A percentile compares a stretch with the other conserved stretches of the same genome.
Conservation (phyloP, 2,888 invertebrate genomes). For the Drosophila subsilvestris region DNA sequence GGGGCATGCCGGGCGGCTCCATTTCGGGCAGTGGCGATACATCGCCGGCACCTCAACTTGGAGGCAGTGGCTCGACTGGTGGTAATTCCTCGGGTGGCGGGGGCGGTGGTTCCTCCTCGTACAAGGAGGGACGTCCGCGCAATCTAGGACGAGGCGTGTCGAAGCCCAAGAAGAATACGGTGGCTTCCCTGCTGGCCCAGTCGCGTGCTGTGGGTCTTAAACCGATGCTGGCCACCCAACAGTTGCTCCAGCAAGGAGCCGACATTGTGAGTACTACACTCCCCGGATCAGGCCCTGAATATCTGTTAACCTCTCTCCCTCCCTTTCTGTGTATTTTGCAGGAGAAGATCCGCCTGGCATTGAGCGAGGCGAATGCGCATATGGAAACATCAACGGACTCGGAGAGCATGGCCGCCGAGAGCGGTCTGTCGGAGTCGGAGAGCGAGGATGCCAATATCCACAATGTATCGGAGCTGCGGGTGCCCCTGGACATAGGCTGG, state of each 20-base stretch:
- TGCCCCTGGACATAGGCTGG: slow-evolving; percentile 92
- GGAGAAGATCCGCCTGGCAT: slow-evolving; percentile 86
- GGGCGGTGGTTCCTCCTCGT: slow-evolving; percentile 60
- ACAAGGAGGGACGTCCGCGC: slow-evolving; percentile 91
- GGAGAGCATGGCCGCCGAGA: slow-evolving; percentile 86
- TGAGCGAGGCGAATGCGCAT: slow-evolving; percentile 85
- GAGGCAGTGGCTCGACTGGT: slow-evolving; percentile 52
- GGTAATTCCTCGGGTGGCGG: slow-evolving; percentile 47
- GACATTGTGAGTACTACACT: slow-evolving; percentile 84
- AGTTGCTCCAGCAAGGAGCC: slow-evolving; percentile 85
- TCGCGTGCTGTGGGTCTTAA: slow-evolving; percentile 92
- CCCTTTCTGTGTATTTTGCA: slow-evolving; percentile 60
- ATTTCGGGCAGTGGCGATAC: slow-evolving; percentile 69
- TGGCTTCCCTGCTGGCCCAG: slow-evolving; percentile 93
- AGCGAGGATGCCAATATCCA: slow-evolving; percentile 85
- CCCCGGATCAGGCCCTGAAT: accelerated
- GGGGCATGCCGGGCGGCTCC: slow-evolving; percentile 64
- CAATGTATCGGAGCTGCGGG: slow-evolving; percentile 86
- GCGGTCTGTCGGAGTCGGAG: slow-evolving; percentile 86
- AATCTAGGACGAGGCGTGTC: slow-evolving; percentile 94
- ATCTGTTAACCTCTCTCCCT: slow-evolving; percentile 14
- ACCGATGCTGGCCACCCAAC: slow-evolving; percentile 90
- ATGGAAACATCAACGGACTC: slow-evolving; percentile 87
- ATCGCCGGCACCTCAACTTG: slow-evolving; percentile 52
- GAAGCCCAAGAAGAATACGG: slow-evolving; percentile 96